Evolutionary conservation across 2,113 vertebrate species (phyloP).

Genomic region (Raja brachyura): DNA sequence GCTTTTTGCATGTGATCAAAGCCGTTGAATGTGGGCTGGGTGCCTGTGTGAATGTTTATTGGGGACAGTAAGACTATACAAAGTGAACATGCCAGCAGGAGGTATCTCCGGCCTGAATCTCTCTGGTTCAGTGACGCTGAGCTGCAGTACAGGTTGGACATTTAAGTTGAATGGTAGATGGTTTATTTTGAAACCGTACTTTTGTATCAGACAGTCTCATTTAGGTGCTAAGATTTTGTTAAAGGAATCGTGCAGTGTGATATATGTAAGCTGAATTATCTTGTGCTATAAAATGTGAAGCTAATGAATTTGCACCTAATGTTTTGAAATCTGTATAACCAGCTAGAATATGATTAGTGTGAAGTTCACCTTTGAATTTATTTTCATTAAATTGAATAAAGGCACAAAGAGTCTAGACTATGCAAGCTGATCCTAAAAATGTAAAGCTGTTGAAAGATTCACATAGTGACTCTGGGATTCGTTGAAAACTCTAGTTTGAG

Average conservation of each 20-base stretch:
- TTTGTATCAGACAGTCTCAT: neutral
- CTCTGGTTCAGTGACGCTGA: too few relatives aligned
- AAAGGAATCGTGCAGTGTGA: neutral
- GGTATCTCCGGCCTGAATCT: too few relatives aligned
- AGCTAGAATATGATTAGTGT: neutral
- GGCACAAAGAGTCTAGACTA: neutral
- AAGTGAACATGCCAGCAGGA: too few relatives aligned
- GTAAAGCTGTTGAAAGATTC: neutral
- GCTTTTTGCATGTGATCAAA: neutral
- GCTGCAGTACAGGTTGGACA: too few relatives aligned
- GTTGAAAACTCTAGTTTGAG: slow-evolving; percentile 5
- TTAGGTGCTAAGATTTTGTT: neutral
- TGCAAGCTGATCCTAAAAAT: slow-evolving; percentile 11
- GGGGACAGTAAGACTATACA: too few relatives aligned
- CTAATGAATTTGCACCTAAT: neutral
- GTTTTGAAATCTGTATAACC: neutral
- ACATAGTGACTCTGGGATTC: slow-evolving; percentile 5
- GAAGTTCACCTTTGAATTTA: neutral
- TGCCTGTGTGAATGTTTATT: too few relatives aligned
- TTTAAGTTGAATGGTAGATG: neutral
- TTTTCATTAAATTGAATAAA: slow-evolving; percentile 1
- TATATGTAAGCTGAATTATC: neutral
- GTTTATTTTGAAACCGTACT: neutral
- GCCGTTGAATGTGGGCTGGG: neutral
- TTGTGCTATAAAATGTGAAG: neutral